Conservation (phyloP, 2,797 vertebrate genomes). For the Ciconia nigra region DNA sequence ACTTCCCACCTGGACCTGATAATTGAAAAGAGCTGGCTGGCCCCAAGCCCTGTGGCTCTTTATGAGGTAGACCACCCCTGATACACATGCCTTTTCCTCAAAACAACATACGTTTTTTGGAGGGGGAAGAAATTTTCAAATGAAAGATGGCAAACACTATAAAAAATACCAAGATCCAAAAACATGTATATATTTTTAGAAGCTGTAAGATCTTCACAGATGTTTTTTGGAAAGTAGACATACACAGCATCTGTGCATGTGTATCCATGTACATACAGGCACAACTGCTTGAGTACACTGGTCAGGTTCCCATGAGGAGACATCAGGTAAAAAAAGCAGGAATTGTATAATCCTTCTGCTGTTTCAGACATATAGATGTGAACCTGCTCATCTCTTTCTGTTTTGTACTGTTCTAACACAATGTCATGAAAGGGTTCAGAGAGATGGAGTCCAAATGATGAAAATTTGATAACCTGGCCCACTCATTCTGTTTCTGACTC, state of each 20-base stretch:
- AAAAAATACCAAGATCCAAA: background rate
- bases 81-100: background rate
- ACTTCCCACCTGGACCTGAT: conserved; percentile 29
- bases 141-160: background rate
- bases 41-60: background rate
- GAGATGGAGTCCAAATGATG: background rate
- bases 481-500: background rate
- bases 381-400: background rate
- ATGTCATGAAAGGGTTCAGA: background rate
- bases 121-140: background rate
- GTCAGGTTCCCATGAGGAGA: background rate
- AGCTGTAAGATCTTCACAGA: background rate
- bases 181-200: background rate
- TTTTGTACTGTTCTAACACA: background rate
- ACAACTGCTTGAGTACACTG: background rate
- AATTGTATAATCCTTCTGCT: background rate
- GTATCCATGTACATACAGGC: background rate
- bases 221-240: background rate
- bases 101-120: background rate
- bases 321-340: background rate
- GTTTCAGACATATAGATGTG: background rate
- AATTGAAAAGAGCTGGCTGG: conserved; percentile 15
- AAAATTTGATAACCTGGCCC: background rate
- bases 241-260: background rate
- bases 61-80: background rate